Percentiles rank a stretch among this genome's conserved stretches.
These are phyloP conservation scores for Enteromius mattozi DNA, from an alignment of 2,797 vertebrate species.

Conservation along the genomic window DNA sequence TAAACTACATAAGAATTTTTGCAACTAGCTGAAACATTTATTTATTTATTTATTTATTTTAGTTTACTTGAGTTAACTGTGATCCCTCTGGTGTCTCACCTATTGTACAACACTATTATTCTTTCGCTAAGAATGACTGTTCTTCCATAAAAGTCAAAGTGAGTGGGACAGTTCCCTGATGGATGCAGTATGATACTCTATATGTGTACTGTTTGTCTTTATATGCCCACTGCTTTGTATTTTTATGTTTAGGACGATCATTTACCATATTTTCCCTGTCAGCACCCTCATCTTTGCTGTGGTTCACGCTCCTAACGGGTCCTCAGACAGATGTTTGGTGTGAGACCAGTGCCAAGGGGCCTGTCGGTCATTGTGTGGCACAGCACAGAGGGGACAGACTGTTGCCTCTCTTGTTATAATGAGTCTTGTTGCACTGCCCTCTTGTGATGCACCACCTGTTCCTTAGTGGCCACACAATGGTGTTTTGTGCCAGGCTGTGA, in stretches of 20 bases:
- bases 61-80: background rate
- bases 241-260: background rate
- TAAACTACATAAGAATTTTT: background rate
- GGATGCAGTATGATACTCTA: background rate
- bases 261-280: background rate
- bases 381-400: constrained; percentile 43
- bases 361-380: constrained; percentile 42
- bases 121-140: background rate
- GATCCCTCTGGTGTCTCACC: background rate
- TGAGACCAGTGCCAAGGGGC: constrained; percentile 42
- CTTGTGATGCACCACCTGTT: constrained; percentile 60
- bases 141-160: background rate
- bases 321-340: constrained; percentile 48
- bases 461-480: constrained; percentile 44
- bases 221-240: background rate
- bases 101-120: background rate
- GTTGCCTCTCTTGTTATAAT: constrained; percentile 45
- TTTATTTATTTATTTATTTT: too few species aligned
- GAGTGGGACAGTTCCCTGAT: background rate
- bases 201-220: background rate
- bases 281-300: constrained; percentile 18
- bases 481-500: constrained; percentile 32
- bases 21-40: background rate
- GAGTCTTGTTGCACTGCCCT: constrained; percentile 47
- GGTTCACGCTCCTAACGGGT: constrained; percentile 31